phyloP scores from a whole-genome alignment of 2,888 invertebrate genomes.

The Oligia latruncula region DNA sequence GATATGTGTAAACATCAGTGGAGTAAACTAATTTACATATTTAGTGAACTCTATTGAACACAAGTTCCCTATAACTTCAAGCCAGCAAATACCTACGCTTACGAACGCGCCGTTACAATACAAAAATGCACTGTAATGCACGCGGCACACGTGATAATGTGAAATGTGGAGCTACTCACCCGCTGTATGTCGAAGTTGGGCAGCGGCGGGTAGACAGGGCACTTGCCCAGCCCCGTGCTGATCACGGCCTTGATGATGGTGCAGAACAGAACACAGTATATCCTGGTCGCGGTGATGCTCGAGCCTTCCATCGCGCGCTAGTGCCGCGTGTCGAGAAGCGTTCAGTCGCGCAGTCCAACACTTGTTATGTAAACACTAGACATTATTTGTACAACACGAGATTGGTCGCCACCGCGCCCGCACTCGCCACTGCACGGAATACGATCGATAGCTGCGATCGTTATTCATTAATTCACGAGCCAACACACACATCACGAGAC shows the following conservation, averaged over 20 bases:
- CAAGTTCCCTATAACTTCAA: slow-evolving; percentile 2
- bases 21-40: slow-evolving; percentile 21
- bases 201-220: slow-evolving; percentile 92
- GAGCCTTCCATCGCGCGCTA: slow-evolving; percentile 81
- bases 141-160: slow-evolving; percentile 24
- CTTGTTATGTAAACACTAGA: slow-evolving; percentile 70
- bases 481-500: slow-evolving; percentile 35
- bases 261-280: slow-evolving; percentile 76
- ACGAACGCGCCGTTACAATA: slow-evolving; percentile 19
- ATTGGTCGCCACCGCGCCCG: slow-evolving; percentile 48
- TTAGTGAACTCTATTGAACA: slow-evolving; percentile 21
- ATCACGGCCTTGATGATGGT: slow-evolving; percentile 73
- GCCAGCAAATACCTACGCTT: slow-evolving; percentile 18
- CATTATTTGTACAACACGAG: slow-evolving; percentile 72
- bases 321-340: slow-evolving; percentile 34
- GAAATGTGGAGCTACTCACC: slow-evolving; percentile 84
- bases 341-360: slow-evolving; percentile 45
- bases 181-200: slow-evolving; percentile 91
- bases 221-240: slow-evolving; percentile 91
- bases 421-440: slow-evolving; percentile 56
- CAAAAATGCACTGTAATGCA: slow-evolving; percentile 40
- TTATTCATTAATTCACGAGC: slow-evolving; percentile 36
- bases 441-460: slow-evolving; percentile 40
- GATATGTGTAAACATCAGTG: slow-evolving; percentile 5
- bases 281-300: slow-evolving; percentile 72